Percentiles rank a stretch among this genome's conserved stretches.
phyloP scores from a whole-genome alignment of 2,113 vertebrate genomes.

The Bathybates hornii region DNA sequence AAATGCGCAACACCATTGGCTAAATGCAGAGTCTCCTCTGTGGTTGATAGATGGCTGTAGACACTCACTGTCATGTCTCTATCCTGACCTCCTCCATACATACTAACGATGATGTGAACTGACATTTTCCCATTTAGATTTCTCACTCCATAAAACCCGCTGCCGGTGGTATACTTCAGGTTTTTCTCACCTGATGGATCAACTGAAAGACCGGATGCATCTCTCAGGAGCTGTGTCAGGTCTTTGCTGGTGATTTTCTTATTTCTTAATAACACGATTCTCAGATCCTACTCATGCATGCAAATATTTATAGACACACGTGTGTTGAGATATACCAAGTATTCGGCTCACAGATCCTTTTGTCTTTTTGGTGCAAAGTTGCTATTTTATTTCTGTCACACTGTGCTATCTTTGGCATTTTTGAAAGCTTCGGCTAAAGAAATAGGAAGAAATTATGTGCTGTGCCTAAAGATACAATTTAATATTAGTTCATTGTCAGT shows the following conservation, averaged over 20 bases:
- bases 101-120: neutral
- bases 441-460: neutral
- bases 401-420: neutral
- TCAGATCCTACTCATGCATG: accelerated
- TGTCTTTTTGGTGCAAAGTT: neutral
- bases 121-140: neutral
- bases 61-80: neutral
- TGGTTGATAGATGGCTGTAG: neutral
- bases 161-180: neutral
- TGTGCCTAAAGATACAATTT: neutral
- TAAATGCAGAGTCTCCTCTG: neutral
- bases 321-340: neutral
- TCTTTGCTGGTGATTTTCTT: neutral
- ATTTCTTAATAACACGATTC: neutral
- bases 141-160: neutral
- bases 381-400: accelerated
- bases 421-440: neutral
- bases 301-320: neutral
- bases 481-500: neutral
- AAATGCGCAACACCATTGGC: accelerated
- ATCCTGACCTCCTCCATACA: neutral
- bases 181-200: neutral
- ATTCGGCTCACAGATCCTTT: neutral
- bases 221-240: neutral
- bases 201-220: neutral